Evolutionary conservation across 2,113 vertebrate genomes (phyloP), one percentile per base, ranked within the genome.

Genomic region (Elgaria multicarinata): DNA sequence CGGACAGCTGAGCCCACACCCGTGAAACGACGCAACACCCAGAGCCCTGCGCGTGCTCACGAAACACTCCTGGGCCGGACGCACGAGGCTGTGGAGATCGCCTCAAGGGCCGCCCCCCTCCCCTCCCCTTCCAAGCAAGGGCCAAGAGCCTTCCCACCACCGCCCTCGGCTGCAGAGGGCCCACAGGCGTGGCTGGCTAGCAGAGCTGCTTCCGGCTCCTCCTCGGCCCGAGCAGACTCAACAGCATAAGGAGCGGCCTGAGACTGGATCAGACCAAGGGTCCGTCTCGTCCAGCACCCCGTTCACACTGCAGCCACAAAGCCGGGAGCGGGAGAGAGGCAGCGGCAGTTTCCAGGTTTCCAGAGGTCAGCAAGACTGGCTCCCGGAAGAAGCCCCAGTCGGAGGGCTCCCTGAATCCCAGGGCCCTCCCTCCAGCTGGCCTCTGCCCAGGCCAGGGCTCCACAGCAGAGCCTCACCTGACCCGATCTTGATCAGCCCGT

Each of bases 401-500:
- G n/a, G n/a, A 42, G 42, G 58, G 58, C 58, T 39, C 67, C 74
- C 46, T 67, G 14, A 31, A 31, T 0, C 20, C 39, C 44, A 14
- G 55, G 9, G 28, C 1, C 28, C 36, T 39, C n/a, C 33, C n/a
- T n/a, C n/a, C n/a, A n/a, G n/a, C n/a, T n/a, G n/a, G n/a, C n/a
- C n/a, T n/a, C n/a, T n/a, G n/a, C n/a, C n/a, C n/a, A n/a, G n/a
- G n/a, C n/a, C n/a, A n/a, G n/a, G n/a, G n/a, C 72, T 24, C 53
- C 33, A 69, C 66, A 85, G 8, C 3, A 55, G 33, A 77, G 58
- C 50, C 94, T 94, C 96, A 99, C 99, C 99, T 97, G 99, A 99
- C 80, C 99, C 99, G 1, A 99, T 99, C 95, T 99, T 99, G 96
- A 99, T 99, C 96, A 99, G 98, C 88, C 99, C 99, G 0, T 99